These are phyloP conservation scores for Onthophagus sagittarius DNA, from an alignment of 2,888 invertebrate genomes.

Conservation along the genomic window DNA sequence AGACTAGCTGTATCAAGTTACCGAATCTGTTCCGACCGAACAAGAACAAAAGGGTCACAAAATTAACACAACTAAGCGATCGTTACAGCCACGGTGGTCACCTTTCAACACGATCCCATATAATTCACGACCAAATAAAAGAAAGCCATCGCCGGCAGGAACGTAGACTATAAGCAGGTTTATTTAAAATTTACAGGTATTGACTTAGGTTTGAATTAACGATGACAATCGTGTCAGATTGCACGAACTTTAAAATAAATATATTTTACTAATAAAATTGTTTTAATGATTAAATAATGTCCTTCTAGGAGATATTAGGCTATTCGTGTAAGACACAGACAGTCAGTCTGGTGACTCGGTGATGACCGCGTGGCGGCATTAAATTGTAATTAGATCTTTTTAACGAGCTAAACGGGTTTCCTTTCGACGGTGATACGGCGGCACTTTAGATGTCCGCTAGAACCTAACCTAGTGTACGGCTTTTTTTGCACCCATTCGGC, in stretches of 20 bases:
- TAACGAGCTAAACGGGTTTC: neutral
- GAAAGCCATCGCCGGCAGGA: neutral
- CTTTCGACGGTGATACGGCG: neutral
- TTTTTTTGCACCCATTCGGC: neutral
- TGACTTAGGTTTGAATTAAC: conserved; percentile 3
- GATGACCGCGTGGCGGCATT: neutral
- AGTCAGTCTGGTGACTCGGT: neutral
- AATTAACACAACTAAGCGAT: neutral
- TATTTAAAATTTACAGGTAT: conserved; percentile 1
- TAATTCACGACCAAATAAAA: neutral
- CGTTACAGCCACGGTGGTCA: neutral
- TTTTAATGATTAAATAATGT: too few relatives aligned
- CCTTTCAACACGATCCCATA: neutral
- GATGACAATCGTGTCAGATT: neutral
- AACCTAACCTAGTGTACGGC: neutral
- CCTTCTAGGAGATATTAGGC: neutral
- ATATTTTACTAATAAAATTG: too few relatives aligned
- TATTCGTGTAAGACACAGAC: neutral
- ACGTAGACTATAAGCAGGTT: neutral
- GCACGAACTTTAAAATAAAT: neutral
- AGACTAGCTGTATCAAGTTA: neutral
- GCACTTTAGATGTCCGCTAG: neutral
- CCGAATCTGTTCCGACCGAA: neutral
- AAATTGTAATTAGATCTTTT: neutral
- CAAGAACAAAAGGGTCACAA: neutral